These are phyloP conservation scores for Hydrolagus colliei DNA, from an alignment of 2,797 vertebrate species.

Conservation along the genomic window DNA sequence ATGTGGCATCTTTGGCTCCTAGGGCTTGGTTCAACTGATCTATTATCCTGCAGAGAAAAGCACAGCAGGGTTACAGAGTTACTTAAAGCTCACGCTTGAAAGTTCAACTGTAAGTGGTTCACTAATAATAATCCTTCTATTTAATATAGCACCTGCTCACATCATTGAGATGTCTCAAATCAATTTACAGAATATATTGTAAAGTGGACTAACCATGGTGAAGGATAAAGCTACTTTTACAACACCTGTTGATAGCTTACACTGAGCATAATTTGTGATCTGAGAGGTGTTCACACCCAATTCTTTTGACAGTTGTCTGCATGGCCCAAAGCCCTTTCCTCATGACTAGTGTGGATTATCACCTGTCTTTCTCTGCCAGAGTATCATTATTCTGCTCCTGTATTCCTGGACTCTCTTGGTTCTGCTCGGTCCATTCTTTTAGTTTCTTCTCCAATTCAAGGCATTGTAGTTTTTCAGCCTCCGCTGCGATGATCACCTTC, in stretches of 20 bases:
- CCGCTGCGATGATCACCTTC: slow-evolving; percentile 59
- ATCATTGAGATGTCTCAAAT: no score
- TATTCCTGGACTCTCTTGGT: slow-evolving; percentile 39
- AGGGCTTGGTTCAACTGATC: slow-evolving; percentile 64
- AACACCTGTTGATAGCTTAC: not conserved
- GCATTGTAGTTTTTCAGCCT: slow-evolving; percentile 63
- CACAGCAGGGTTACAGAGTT: not conserved
- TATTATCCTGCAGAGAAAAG: slow-evolving; percentile 55
- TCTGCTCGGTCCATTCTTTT: slow-evolving; percentile 47
- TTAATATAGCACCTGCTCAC: no score
- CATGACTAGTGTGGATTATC: slow-evolving; percentile 24
- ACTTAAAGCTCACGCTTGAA: no score
- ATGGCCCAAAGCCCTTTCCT: not conserved
- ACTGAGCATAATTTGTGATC: not conserved
- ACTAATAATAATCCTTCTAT: no score
- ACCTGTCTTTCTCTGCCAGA: slow-evolving; percentile 63
- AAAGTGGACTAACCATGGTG: no score
- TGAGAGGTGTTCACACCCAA: not conserved
- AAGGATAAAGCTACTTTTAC: not conserved
- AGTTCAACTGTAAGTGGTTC: no score
- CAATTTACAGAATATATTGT: no score
- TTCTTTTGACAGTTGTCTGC: no score
- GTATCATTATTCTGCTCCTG: slow-evolving; percentile 31
- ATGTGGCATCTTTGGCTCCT: slow-evolving; percentile 59
- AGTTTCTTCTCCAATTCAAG: slow-evolving; percentile 64